Evolutionary conservation across 2,113 vertebrate genomes (phyloP), one percentile per base, ranked within the genome.

Genomic region (Fregetta grallaria): DNA sequence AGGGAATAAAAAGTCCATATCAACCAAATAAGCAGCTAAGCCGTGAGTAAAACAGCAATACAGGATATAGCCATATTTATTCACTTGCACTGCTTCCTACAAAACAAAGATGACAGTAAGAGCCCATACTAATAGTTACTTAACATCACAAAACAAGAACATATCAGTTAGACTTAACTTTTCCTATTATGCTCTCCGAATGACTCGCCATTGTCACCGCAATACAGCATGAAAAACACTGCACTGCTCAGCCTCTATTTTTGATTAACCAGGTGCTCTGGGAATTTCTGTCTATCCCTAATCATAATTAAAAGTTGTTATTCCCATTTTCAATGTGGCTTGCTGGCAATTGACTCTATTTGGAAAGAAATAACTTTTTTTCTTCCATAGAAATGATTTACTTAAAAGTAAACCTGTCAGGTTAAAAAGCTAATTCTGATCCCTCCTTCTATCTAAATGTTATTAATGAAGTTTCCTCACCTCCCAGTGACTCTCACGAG

Each of bases 291-390:
- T 65, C 92, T 91, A 68, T 56, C 81, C 70, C 29, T 68, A 91
- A 86, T 88, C 66, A 66, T 90, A 95, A 95, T 93, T 90, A 95
- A 76, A 94, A 82, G 42, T 47, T 94, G 44, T 71, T 88, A 90
- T 78, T 92, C 71, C 78, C 38, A 53, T 80, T 95, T 95, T 79
- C 52, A 62, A 16, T 32, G 32, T 79, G 34, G 71, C 66, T 80
- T 77, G 27, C 32, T 74, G 67, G 42, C 81, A 93, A 87, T 92
- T 78, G 83, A 74, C 86, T 72, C 71, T 90, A 38, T 77, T 78
- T 76, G 63, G 59, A 94, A 86, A 81, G 59, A 90, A 97, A 89
- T 16, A 83, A 63, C 6, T 6, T 44, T 18, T 86, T 73, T 85
- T 45, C 58, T 75, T 93, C 25, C n/a, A 63, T 0, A 61, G 66